These are phyloP conservation scores for Pangasianodon hypophthalmus DNA, from an alignment of 2,113 vertebrate species.

Conservation along the genomic window DNA sequence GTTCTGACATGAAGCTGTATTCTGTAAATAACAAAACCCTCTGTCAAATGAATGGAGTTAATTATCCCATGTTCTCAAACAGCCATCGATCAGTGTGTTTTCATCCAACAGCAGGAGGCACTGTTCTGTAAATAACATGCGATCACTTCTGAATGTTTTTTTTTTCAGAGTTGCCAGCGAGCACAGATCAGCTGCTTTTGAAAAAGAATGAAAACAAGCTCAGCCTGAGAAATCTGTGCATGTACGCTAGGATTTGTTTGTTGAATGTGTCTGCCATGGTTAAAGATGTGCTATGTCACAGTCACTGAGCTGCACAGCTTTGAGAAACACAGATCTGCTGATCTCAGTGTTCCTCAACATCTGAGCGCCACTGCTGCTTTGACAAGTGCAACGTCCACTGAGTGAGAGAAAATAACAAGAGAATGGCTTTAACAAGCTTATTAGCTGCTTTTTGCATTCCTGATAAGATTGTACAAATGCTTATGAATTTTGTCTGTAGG, in stretches of 20 bases:
- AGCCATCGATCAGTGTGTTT: conserved; percentile 42
- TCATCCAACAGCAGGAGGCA: conserved; percentile 29
- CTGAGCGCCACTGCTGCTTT: conserved; percentile 38
- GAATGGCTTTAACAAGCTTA: conserved; percentile 43
- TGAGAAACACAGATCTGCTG: conserved; percentile 27
- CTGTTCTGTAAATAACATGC: conserved; percentile 32
- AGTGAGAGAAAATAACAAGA: conserved; percentile 26
- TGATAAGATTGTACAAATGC: conserved; percentile 50
- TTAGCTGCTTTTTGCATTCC: conserved; percentile 53
- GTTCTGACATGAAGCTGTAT: conserved; percentile 4
- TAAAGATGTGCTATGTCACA: conserved; percentile 49
- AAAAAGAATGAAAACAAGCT: conserved; percentile 39
- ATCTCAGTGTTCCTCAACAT: conserved; percentile 41
- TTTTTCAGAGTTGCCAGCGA: neutral
- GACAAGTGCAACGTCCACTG: neutral
- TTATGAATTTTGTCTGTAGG: conserved; percentile 42
- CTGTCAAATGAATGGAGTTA: conserved; percentile 38
- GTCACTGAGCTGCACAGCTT: conserved; percentile 15
- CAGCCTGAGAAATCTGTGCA: conserved; percentile 35
- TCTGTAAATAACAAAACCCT: conserved; percentile 33
- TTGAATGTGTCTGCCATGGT: conserved; percentile 51
- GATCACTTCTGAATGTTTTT: conserved; percentile 36
- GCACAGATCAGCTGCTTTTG: conserved; percentile 25
- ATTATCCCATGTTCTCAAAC: conserved; percentile 37
- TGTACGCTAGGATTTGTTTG: conserved; percentile 50